Conservation (phyloP, 2,113 vertebrate genomes). For the Falcunculus frontatus region DNA sequence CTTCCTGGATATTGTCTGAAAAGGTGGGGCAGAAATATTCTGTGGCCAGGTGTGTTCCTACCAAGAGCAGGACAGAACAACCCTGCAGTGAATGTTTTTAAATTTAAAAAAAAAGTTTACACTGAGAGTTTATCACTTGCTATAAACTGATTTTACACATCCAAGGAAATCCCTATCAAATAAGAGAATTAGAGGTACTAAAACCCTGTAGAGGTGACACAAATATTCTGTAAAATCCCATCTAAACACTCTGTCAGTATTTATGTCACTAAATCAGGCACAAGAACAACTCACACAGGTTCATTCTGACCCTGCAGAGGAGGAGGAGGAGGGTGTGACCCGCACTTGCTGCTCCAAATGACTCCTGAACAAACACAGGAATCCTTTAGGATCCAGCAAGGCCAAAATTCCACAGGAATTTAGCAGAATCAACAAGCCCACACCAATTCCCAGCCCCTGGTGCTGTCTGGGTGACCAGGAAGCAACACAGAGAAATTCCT, state of each 20-base stretch:
- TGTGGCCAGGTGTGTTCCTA: not conserved
- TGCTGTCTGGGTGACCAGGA: not conserved
- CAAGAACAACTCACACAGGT: not conserved
- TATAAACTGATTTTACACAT: no score
- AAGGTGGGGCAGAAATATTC: not conserved
- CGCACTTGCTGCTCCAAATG: not conserved
- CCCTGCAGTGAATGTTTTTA: not conserved
- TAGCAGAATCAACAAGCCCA: not conserved
- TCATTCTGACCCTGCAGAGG: not conserved
- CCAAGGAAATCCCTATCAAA: not conserved
- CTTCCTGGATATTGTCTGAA: not conserved
- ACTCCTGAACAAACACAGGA: not conserved
- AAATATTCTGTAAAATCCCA: not conserved
- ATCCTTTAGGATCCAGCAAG: not conserved
- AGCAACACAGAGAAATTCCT: not conserved
- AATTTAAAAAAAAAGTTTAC: not conserved
- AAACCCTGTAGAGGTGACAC: accelerated
- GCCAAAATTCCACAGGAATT: not conserved
- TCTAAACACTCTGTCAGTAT: accelerated
- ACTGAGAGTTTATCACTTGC: not conserved
- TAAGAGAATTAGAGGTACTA: not conserved
- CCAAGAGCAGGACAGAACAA: not conserved
- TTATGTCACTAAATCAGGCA: not conserved
- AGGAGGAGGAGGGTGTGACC: not conserved
- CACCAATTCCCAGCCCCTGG: not conserved